Evolutionary conservation across 2,888 invertebrate genomes (phyloP).

Genomic region (Crocallis elinguaria): DNA sequence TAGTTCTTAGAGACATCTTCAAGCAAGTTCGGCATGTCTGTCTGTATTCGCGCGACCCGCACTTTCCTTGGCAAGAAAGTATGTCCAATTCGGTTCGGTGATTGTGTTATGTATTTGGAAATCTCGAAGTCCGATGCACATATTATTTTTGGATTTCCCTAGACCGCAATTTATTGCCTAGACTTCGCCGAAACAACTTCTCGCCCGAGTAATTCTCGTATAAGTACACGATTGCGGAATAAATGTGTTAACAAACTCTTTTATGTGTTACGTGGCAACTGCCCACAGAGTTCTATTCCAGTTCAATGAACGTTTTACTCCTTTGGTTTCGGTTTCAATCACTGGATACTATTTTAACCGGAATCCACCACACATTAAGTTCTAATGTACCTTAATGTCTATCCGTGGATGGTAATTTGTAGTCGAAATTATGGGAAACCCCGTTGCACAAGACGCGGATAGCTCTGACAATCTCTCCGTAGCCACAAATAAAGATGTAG

Average conservation of each 20-base stretch:
- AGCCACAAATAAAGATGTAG: slow-evolving; percentile 3
- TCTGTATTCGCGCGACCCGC: neutral
- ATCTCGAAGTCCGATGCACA: neutral
- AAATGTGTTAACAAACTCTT: neutral
- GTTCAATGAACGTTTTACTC: neutral
- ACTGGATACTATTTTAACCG: slow-evolving; percentile 8
- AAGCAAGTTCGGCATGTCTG: too few relatives aligned
- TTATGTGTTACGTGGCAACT: neutral
- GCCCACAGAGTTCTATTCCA: neutral
- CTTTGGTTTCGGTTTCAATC: neutral
- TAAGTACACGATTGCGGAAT: neutral
- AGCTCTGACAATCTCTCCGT: neutral
- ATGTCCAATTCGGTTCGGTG: slow-evolving; percentile 21
- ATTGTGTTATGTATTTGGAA: slow-evolving; percentile 18
- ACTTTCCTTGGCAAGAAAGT: slow-evolving; percentile 32
- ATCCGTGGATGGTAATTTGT: slow-evolving; percentile 13
- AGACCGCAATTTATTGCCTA: neutral
- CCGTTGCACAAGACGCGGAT: slow-evolving; percentile 12
- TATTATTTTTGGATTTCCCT: neutral
- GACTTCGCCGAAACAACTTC: neutral
- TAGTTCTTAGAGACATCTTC: too few relatives aligned
- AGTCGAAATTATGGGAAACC: slow-evolving; percentile 21
- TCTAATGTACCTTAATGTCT: slow-evolving; percentile 15
- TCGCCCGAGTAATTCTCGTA: neutral
- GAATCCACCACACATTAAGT: slow-evolving; percentile 18